Evolutionary conservation across 2,113 vertebrate species (phyloP), one percentile per base, ranked within the genome.

Genomic region (Aegypius monachus): DNA sequence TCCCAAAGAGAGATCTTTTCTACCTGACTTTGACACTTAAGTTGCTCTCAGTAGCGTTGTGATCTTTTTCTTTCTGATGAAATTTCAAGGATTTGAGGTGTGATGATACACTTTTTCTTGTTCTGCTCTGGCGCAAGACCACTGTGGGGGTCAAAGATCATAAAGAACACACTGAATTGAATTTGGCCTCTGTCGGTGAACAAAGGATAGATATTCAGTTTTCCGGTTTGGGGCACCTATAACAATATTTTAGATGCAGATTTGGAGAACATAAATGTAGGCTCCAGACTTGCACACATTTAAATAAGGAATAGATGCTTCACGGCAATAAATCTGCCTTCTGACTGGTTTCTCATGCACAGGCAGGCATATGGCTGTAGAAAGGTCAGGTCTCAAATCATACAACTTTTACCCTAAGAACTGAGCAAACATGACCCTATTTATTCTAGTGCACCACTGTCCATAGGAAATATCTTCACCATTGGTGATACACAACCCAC

Each of bases 1-100:
- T 97, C 66, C 87, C 81, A 75, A 86, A 86, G 74, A 93, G 62
- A 12, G 3, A 66, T 80, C 70, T 91, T 96, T 96, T 71, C 95
- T 94, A 15, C 71, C 87, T 90, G 87, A 94, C 66, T 90, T 89
- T 68, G 70, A 86, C 93, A 90, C 81, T 95, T 95, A 94, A 82
- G 93, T 96, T 95, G 62, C 71, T 94, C 95, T 95, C 74, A 73
- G 84, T 68, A 88, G 78, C 7, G 26, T 92, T 95, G 93, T 95
- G 93, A 97, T 97, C 93, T 94, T 96, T 61, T 95, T 82, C 78
- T 73, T 95, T 93, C 90, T 81, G 86, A 90, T 82, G 66, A 90
- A 95, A 80, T 95, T 87, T 91, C 66, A 61, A 66, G 66, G 87
- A 91, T 93, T 93, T 96, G 73, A 87, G 83, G 66, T 70, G 47